These are phyloP conservation scores for Alaudala cheleensis DNA, from an alignment of 2,113 vertebrate species.

Conservation along the genomic window DNA sequence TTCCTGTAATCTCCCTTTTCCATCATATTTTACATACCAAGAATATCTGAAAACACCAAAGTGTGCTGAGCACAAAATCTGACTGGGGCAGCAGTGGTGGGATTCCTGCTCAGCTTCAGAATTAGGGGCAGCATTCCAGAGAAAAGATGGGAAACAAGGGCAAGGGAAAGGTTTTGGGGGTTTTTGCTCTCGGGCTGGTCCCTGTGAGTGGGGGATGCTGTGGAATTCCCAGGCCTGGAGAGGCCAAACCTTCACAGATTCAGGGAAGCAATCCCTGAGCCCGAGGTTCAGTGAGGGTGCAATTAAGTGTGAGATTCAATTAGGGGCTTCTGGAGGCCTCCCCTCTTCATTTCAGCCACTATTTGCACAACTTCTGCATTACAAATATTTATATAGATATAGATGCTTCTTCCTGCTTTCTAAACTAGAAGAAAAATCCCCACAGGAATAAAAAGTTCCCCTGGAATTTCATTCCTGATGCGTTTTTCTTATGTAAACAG, in stretches of 20 bases:
- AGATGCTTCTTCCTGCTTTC: background rate
- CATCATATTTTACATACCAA: background rate
- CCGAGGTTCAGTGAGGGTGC: background rate
- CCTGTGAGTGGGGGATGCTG: background rate
- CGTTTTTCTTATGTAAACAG: background rate
- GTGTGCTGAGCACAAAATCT: background rate
- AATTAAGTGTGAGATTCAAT: constrained; percentile 47
- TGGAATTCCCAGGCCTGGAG: background rate
- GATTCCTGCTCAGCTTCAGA: background rate
- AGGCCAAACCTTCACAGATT: background rate
- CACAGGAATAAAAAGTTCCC: background rate
- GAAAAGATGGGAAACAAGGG: background rate
- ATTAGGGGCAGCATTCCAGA: background rate
- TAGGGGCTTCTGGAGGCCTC: background rate
- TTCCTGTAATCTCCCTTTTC: background rate
- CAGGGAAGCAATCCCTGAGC: background rate
- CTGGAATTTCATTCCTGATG: background rate
- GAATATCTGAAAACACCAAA: background rate
- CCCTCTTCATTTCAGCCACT: background rate
- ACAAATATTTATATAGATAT: background rate
- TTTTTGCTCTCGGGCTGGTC: background rate
- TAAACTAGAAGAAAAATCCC: background rate
- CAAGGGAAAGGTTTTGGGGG: background rate
- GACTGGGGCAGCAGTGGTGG: background rate
- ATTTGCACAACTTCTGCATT: background rate